Base-by-base conservation (phyloP, 2,797 vertebrate genomes). In the Sorex maritimensis region DNA sequence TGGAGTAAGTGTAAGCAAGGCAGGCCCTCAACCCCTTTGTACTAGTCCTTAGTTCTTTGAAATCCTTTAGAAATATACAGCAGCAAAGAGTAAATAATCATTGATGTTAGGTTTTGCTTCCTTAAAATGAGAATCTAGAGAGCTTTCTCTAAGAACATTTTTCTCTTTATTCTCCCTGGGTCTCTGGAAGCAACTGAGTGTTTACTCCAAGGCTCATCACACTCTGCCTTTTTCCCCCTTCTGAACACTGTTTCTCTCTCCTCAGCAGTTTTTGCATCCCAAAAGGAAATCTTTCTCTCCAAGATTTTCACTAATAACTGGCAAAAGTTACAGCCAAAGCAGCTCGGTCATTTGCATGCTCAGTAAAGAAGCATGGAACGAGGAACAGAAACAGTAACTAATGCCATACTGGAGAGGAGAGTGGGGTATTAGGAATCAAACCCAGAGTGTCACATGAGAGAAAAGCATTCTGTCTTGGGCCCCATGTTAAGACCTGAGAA, bases 211-310 rank as follows among this genome's bases (percentile, higher is more conserved):
- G 81, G 73, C 2, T 55, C 52, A 85, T 38, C 55, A 93, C 24
- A 81, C 30, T 81, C 34, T 95, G 41, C 44, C 26, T 55, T 3
- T 12, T 12, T 12, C 15, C 85, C 24, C 81, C 38, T 86, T 34
- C 74, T 1, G 72, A 41, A 58, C 78, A 26, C 24, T 68, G n/a
- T 13, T 13, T 88, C 86, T 84, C n/a, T 90, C 77, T 8, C 46
- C 15, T 86, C 23, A 82, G 75, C 49, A 94, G 58, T 69, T 92
- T 92, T 90, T 90, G 84, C 74, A 87, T 81, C 19, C 4, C 82
- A 73, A 77, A 95, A 92, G 72, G 8, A 81, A 28, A 55, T 24
- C 26, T 71, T 46, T 74, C 8, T 21, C 10, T 55, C 14, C 19
- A 41, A n/a, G 5, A 93, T 75, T 61, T 14, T 82, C 52, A 15